Percentiles rank a stretch among this genome's conserved stretches.
Conservation (phyloP, 1,140 invertebrate species). For the Pristionchus pacificus region DNA sequence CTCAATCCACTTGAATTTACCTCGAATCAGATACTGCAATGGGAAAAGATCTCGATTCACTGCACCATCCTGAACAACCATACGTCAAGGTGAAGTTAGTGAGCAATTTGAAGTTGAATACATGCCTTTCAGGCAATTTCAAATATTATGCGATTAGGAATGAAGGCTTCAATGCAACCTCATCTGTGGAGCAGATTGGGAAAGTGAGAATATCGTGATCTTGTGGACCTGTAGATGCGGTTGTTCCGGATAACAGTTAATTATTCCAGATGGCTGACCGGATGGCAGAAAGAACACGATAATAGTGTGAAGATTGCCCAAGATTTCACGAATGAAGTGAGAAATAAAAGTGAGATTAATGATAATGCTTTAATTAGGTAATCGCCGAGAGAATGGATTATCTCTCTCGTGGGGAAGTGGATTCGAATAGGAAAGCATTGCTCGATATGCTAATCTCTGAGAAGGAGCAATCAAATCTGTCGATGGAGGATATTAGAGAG, state of each 20-base stretch:
- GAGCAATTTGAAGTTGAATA: neutral
- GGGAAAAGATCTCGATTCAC: too few species aligned
- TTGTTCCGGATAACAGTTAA: too few species aligned
- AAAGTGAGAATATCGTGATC: too few species aligned
- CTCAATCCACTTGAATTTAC: neutral
- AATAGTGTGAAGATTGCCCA: too few species aligned
- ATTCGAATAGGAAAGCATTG: constrained; percentile 77
- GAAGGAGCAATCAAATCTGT: constrained; percentile 67
- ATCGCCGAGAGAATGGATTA: constrained; percentile 27
- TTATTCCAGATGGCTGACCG: too few species aligned
- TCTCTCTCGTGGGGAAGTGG: constrained; percentile 32
- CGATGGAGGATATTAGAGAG: constrained; percentile 79
- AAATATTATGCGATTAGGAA: constrained; percentile 67
- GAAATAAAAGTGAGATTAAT: constrained; percentile 3
- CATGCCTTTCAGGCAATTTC: neutral
- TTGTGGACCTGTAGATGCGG: too few species aligned
- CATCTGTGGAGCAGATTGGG: too few species aligned
- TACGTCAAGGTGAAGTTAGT: constrained; percentile 71
- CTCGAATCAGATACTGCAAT: constrained; percentile 64
- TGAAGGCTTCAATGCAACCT: too few species aligned
- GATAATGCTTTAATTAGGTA: constrained; percentile 32
- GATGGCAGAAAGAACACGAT: constrained; percentile 38
- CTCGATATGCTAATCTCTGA: constrained; percentile 82
- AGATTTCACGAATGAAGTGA: constrained; percentile 42
- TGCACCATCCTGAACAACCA: constrained; percentile 67